Evolutionary conservation across 1,140 invertebrate species (phyloP).

Genomic region (Zaprionus lachaisei): DNA sequence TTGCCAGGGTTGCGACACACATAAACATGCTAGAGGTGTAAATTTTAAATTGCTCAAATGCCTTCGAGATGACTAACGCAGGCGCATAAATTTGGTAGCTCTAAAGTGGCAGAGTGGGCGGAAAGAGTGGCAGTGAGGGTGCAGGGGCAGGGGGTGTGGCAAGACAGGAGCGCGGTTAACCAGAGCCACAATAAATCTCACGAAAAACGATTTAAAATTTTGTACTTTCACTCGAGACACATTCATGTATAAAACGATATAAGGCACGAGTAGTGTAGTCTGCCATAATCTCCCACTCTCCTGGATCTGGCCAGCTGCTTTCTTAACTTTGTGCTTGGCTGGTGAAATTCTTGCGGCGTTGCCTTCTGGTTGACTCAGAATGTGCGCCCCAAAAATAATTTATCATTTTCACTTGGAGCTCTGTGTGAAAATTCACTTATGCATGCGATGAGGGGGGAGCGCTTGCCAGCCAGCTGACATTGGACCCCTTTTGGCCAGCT

Average conservation of each 20-base stretch:
- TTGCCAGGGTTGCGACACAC: conserved; percentile 21
- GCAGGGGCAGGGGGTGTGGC: not conserved
- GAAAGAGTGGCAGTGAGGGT: not conserved
- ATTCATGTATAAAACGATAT: conserved; percentile 6
- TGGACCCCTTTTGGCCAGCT: conserved; percentile 9
- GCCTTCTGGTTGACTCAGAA: conserved; percentile 47
- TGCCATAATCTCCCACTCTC: not conserved
- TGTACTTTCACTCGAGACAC: conserved; percentile 45
- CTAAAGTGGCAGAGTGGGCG: not conserved
- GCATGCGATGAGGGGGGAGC: conserved; percentile 5
- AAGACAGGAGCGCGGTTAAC: conserved; percentile 55
- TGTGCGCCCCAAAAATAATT: conserved; percentile 65
- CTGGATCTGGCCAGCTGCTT: conserved; percentile 36
- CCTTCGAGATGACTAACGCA: conserved; percentile 73
- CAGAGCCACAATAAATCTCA: conserved; percentile 79
- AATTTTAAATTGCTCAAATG: conserved; percentile 70
- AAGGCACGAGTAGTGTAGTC: not conserved
- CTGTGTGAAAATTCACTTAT: conserved; percentile 55
- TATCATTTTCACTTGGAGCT: conserved; percentile 72
- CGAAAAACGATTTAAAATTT: conserved; percentile 78
- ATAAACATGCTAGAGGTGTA: conserved; percentile 62
- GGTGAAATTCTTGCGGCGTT: conserved; percentile 76
- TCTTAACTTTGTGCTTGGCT: conserved; percentile 72
- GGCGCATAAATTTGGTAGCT: conserved; percentile 64
- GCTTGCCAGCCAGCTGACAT: conserved; percentile 22